Evolutionary conservation across 2,113 vertebrate species (phyloP), one percentile per base, ranked within the genome.

Genomic region (Dolichallabes microphthalmus): DNA sequence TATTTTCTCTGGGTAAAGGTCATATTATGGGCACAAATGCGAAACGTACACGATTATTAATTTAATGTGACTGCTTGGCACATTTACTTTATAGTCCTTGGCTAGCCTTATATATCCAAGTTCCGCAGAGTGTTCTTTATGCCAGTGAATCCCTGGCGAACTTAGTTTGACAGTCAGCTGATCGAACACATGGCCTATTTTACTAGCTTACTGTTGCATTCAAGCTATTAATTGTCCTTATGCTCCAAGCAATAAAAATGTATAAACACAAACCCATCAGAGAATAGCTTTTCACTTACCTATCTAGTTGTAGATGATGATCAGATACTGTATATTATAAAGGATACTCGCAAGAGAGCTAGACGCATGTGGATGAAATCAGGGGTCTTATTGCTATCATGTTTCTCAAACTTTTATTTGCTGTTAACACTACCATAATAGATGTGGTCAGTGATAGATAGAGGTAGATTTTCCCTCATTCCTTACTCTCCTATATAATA

Each of bases 151-250:
- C 63, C n/a, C 63, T 27, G n/a, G 63, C 27, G 66, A 69, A 39
- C 66, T 20, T 11, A 45, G 6, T 35, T 69, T 39, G 32, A 35
- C 17, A 9, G 35, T 19, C 64, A 68, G 39, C 22, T 45, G 58
- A 61, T 57, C 50, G 25, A 73, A 45, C 53, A 14, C 57, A 50
- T 83, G 20, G 25, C 17, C 14, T 50, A n/a, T 17, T 74, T 74
- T 74, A 74, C 25, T 45, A 60, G 20, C 13, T 66, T 30, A 1
- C 27, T 66, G n/a, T 17, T 66, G 64, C 64, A 68, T 32, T 2
- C 30, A 68, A 68, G 30, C 81, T 39, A 53, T 82, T 73, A 73
- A 58, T 32, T 83, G 82, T 58, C 55, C 69, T 61, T 74, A 61
- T 74, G 3, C 63, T 61, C 32, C 32, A 57, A 74, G 55, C 20